Conservation (phyloP, 2,888 invertebrate genomes). For the Macaria notata region DNA sequence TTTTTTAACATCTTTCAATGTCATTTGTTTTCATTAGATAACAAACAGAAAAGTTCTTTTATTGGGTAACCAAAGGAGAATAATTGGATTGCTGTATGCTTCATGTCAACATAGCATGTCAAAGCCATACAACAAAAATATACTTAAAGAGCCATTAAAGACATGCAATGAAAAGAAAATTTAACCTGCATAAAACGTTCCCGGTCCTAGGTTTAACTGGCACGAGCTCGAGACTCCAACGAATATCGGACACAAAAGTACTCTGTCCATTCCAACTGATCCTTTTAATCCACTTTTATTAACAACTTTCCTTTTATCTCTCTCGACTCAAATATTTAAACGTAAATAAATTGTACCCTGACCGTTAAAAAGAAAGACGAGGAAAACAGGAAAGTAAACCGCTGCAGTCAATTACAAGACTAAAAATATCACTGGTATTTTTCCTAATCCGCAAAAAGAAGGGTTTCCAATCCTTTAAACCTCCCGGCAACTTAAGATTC, state of each 20-base stretch:
- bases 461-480: conserved; percentile 72
- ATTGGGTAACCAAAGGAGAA: too few species aligned
- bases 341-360: conserved; percentile 59
- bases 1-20: too few species aligned
- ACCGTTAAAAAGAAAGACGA: conserved; percentile 47
- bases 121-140: conserved; percentile 1
- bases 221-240: conserved; percentile 12
- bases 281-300: conserved; percentile 60
- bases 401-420: conserved; percentile 72
- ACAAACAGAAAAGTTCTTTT: too few species aligned
- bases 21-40: too few species aligned
- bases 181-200: conserved; percentile 11
- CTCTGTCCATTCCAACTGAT: conserved; percentile 43
- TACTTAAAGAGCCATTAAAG: conserved; percentile 12
- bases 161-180: conserved; percentile 15
- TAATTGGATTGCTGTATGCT: too few species aligned
- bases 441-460: conserved; percentile 60
- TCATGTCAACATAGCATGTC: too few species aligned
- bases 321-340: conserved; percentile 55
- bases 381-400: conserved; percentile 53
- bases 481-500: conserved; percentile 70
- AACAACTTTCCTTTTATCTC: conserved; percentile 58
- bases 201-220: conserved; percentile 22
- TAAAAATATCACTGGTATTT: conserved; percentile 73
- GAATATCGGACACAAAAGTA: conserved; percentile 41